These are phyloP conservation scores for Larimichthys crocea DNA, from an alignment of 2,113 vertebrate genomes.

Conservation along the genomic window DNA sequence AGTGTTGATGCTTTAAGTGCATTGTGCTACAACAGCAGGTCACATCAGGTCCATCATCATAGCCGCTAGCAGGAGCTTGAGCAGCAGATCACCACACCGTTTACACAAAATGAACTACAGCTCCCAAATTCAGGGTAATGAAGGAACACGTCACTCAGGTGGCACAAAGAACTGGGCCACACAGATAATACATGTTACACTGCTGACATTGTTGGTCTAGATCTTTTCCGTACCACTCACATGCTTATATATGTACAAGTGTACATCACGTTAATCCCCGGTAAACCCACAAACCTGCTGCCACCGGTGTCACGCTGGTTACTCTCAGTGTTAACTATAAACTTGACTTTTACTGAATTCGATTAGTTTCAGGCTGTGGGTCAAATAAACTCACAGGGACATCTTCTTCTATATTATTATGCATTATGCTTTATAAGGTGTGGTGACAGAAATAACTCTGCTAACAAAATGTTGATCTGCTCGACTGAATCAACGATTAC, in stretches of 20 bases:
- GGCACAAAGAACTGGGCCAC: neutral
- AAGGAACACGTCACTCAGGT: too few relatives aligned
- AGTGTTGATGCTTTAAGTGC: conserved; percentile 30
- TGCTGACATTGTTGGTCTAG: neutral
- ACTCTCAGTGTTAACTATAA: too few relatives aligned
- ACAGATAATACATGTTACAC: neutral
- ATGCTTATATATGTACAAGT: too few relatives aligned
- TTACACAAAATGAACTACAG: neutral
- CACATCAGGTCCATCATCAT: conserved; percentile 76
- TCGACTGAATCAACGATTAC: neutral
- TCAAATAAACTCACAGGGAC: too few relatives aligned
- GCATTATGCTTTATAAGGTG: neutral
- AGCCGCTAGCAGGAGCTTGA: conserved; percentile 73
- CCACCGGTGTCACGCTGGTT: too few relatives aligned
- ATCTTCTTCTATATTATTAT: too few relatives aligned
- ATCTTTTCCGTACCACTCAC: neutral
- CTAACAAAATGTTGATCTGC: conserved; percentile 1
- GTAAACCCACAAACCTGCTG: too few relatives aligned
- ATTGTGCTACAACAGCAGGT: conserved; percentile 72
- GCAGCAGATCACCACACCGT: conserved; percentile 76
- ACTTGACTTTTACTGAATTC: too few relatives aligned
- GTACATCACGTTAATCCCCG: too few relatives aligned
- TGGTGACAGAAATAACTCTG: neutral
- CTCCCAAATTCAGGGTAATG: neutral
- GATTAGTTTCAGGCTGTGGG: too few relatives aligned